Evolutionary conservation across 2,797 vertebrate species (phyloP).

Genomic region (Knipowitschia caucasica): DNA sequence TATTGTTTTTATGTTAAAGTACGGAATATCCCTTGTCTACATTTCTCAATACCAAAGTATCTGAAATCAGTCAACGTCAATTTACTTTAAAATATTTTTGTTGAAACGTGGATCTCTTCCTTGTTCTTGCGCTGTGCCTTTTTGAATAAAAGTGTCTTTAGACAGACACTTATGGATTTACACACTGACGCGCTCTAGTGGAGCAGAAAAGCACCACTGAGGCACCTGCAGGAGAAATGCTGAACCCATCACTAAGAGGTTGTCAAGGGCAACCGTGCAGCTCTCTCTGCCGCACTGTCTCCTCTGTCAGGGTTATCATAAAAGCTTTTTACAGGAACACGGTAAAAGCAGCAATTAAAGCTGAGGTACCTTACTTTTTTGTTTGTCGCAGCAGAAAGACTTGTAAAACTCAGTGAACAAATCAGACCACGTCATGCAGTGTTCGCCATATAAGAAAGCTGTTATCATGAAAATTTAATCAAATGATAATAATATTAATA

Average conservation of each 20-base stretch:
- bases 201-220: constrained; percentile 5
- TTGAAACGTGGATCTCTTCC: background rate
- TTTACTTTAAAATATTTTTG: background rate
- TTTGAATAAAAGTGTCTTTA: background rate
- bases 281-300: background rate
- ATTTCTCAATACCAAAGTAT: no score
- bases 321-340: background rate
- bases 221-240: background rate
- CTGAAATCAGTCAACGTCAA: no score
- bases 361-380: no score
- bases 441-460: no score
- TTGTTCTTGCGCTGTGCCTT: background rate
- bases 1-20: no score
- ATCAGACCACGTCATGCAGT: no score
- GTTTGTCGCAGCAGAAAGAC: no score
- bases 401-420: no score
- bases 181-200: background rate
- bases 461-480: no score
- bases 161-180: background rate
- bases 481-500: no score
- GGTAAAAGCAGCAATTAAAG: background rate
- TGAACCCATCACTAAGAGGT: background rate
- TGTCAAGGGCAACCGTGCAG: constrained; percentile 2
- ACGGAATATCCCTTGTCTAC: no score
- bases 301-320: background rate